Evolutionary conservation across 2,113 vertebrate species (phyloP), one percentile per base, ranked within the genome.

Genomic region (Hipposideros armiger): DNA sequence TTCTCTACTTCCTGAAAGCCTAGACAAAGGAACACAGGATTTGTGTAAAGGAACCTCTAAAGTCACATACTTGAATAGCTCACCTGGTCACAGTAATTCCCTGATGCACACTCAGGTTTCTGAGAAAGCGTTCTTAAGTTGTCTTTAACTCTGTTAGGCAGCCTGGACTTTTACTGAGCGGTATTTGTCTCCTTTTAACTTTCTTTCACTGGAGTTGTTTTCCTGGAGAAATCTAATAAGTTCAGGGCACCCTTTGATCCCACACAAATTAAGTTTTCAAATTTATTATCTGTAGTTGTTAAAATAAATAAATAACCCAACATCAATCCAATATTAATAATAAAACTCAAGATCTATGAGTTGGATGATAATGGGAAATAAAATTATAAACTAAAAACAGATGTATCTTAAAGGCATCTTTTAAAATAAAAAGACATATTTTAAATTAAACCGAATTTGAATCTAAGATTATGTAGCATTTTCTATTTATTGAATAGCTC

Each of bases 381-480:
- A 88, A 96, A 81, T 2, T 30, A 24, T 32, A 73, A 77, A 86
- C 93, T 64, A 52, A 93, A 90, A 80, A 69, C 40, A 86, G 42
- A 14, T 19, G 58, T 16, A 76, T 67, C 89, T 90, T 72, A 77
- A 95, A 85, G 26, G 45, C 19, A 56, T 45, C 74, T 66, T 76
- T 94, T 72, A 94, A 52, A 93, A 72, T 80, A 62, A 82, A 70
- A 77, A 81, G n/a, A 62, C 19, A 32, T 36, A 69, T 72, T 72
- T 74, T n/a, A 56, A 89, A 67, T 66, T 30, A 83, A 76, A 30
- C 15, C 3, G 78, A 85, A 64, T 50, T 26, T 1, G 9, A 86
- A 56, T 82, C 30, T 85, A 87, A 58, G 50, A 30, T 67, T 94
- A 80, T 11, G 1, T 47, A 36, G 66, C 78, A 56, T 77, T 95